Percentiles rank a stretch among this genome's conserved stretches.
Conservation (phyloP, 2,888 invertebrate species). For the Apodemia mormo region DNA sequence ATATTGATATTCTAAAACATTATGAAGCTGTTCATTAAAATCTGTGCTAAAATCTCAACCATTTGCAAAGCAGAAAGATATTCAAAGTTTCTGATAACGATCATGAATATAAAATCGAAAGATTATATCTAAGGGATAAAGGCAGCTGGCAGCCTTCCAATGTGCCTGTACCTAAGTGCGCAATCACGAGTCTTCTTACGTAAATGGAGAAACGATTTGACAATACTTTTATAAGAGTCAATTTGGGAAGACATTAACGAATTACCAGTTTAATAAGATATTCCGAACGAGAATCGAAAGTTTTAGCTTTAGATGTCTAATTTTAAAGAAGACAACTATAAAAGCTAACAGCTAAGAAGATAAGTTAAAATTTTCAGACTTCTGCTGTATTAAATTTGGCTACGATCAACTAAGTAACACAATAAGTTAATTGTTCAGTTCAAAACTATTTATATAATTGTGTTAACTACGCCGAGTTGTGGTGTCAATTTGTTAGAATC, state of each 20-base stretch:
- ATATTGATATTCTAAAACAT: no score
- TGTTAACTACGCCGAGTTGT: no score
- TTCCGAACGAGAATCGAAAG: neutral
- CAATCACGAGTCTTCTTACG: constrained; percentile 46
- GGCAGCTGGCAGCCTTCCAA: constrained; percentile 57
- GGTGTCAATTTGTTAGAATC: no score
- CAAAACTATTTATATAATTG: no score
- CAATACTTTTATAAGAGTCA: constrained; percentile 70
- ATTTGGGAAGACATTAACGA: constrained; percentile 53
- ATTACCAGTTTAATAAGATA: neutral
- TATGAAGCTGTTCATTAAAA: neutral
- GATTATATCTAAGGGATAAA: constrained; percentile 54
- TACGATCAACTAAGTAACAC: no score
- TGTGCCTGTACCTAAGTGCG: constrained; percentile 48
- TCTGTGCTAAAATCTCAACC: constrained; percentile 13
- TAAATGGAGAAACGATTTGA: constrained; percentile 60
- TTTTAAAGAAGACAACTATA: no score
- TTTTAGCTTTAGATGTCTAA: no score
- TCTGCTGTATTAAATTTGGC: no score
- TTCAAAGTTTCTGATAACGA: constrained; percentile 42
- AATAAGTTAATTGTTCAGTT: no score
- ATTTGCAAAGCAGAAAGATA: constrained; percentile 1
- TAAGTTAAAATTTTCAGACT: no score
- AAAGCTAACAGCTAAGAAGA: no score
- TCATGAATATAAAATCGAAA: constrained; percentile 47